Percentiles rank a stretch among this genome's conserved stretches.
phyloP scores from a whole-genome alignment of 2,113 vertebrate genomes.

The Nothocercus julius region DNA sequence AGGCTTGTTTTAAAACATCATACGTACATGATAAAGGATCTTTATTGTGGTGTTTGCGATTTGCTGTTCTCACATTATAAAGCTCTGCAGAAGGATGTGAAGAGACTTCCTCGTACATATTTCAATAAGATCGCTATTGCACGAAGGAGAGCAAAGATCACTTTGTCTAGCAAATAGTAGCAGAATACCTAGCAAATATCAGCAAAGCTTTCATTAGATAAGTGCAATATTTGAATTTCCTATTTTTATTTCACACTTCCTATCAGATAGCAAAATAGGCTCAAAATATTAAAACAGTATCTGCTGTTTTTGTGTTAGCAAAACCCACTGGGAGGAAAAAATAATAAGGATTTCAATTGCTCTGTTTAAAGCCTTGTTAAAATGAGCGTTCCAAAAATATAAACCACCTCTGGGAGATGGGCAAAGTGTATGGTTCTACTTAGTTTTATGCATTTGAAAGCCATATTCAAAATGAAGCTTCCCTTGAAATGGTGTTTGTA shows the following conservation, averaged over 20 bases:
- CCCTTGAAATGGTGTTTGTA: neutral
- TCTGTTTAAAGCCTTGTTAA: neutral
- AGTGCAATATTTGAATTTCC: neutral
- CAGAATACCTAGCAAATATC: neutral
- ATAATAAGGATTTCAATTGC: neutral
- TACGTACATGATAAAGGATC: neutral
- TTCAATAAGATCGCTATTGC: neutral
- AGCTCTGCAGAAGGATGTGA: neutral
- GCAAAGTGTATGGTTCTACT: neutral
- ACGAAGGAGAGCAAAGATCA: neutral
- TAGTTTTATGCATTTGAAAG: neutral
- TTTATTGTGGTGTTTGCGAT: neutral
- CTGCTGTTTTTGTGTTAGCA: neutral
- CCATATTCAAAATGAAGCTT: neutral
- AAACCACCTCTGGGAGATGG: rapidly evolving
- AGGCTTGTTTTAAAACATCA: neutral
- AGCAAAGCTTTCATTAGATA: neutral
- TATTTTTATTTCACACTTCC: neutral
- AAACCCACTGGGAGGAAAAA: neutral
- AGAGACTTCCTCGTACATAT: neutral
- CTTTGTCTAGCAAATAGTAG: neutral
- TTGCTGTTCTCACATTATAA: neutral
- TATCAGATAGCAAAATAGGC: neutral
- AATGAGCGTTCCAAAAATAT: neutral
- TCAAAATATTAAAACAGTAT: neutral